Evolutionary conservation across 1,140 invertebrate species (phyloP).

Genomic region (Dinoponera quadriceps): DNA sequence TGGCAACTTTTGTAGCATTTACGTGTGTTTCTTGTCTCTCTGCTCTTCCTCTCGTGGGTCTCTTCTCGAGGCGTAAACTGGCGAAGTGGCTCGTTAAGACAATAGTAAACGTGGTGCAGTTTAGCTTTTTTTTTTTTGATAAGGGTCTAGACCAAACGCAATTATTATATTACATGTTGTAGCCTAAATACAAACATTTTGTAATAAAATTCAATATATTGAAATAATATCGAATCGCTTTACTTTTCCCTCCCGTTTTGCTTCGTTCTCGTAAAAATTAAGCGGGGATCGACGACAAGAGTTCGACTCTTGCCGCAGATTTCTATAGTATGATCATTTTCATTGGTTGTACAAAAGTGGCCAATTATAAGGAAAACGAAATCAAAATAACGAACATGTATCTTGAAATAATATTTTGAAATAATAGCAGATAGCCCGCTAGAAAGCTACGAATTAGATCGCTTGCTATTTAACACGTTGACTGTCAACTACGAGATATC

Average conservation of each 20-base stretch:
- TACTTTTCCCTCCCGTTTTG: not conserved
- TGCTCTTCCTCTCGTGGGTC: conserved; percentile 73
- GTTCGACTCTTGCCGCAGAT: no score
- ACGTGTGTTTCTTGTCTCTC: conserved; percentile 27
- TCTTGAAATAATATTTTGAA: no score
- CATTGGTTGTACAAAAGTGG: no score
- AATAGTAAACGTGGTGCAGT: conserved; percentile 80
- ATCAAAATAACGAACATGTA: no score
- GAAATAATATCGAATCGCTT: conserved; percentile 74
- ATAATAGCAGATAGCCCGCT: no score
- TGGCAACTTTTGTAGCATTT: conserved; percentile 34
- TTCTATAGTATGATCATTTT: no score
- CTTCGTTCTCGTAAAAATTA: no score
- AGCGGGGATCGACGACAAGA: no score
- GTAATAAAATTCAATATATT: conserved; percentile 85
- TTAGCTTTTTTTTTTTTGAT: conserved; percentile 81
- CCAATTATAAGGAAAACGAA: no score
- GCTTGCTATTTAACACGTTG: no score
- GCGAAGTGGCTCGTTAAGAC: conserved; percentile 71
- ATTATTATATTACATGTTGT: conserved; percentile 86
- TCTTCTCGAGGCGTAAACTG: conserved; percentile 78
- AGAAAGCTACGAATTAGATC: no score
- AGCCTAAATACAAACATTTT: conserved; percentile 85
- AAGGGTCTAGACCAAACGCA: conserved; percentile 85
- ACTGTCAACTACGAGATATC: no score